Base-by-base conservation (phyloP, 1,140 invertebrate species). In the Lucilia cuprina region DNA sequence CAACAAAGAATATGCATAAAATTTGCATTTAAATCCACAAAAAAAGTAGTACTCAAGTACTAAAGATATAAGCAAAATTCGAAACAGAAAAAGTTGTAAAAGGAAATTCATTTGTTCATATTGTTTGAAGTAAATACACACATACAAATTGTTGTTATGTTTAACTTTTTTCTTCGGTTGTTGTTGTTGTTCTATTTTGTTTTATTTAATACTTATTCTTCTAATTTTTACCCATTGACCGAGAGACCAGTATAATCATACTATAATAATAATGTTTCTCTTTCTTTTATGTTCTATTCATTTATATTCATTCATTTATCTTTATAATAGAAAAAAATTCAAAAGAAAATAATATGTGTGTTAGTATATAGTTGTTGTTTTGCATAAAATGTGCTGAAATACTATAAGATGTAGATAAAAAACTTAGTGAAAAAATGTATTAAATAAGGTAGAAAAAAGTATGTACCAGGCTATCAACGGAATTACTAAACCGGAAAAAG, bases 151-250 rank as follows among this genome's bases (percentile, higher is more conserved):
- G 9, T 25, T 74, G n/a, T 21, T 5, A 10, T 19, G 30, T 30
- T 75, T 34, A 3, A 4, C 19, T 41, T 17, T n/a, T 30, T 30
- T 30, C 25, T 30, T 30, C 25, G 25, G 25, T 30, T 30, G 25
- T 2, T 30, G 25, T 30, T 30, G 25, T 30, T 2, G 25, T 30
- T 30, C 25, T 30, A 30, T 30, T 30, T 30, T 30, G 25, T 30
- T 77, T 77, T 77, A 34, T 41, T 77, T 34, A n/a, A 5, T 77
- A 12, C 30, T 14, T 77, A 17, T 12, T 5, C 65, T 10, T 34
- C 41, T 8, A 41, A 41, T 41, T 34, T 77, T 77, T 77, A 41
- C 74, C 74, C 74, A 77, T 77, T 77, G 74, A 77, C 74, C 74
- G 35, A 77, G 17, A 77, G 74, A 75, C 19, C 74, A 75, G 30